Evolutionary conservation across 2,113 vertebrate genomes (phyloP).

Genomic region (Pteruthius melanotis): DNA sequence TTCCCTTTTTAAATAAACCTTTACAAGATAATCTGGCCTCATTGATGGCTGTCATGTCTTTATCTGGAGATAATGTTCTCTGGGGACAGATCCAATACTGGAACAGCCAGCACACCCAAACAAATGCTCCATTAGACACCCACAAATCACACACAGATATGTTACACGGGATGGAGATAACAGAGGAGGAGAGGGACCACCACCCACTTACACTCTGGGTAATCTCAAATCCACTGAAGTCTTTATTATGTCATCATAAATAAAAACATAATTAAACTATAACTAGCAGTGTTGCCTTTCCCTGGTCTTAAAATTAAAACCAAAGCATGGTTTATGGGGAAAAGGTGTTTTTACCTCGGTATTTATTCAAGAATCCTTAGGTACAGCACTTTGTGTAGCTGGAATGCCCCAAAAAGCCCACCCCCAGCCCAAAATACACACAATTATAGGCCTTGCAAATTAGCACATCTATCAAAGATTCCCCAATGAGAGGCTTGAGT

Average conservation of each 20-base stretch:
- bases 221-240: not conserved
- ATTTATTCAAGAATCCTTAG: too few species aligned
- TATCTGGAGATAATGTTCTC: not conserved
- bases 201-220: not conserved
- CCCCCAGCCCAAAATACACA: too few species aligned
- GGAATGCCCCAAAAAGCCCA: too few species aligned
- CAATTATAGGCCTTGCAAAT: too few species aligned
- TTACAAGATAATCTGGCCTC: not conserved
- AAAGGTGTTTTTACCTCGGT: too few species aligned
- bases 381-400: too few species aligned
- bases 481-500: too few species aligned
- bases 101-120: not conserved
- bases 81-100: not conserved
- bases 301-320: too few species aligned
- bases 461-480: too few species aligned
- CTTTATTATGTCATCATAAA: not conserved
- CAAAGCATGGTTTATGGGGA: too few species aligned
- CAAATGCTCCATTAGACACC: not conserved
- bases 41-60: not conserved
- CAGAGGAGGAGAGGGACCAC: not conserved
- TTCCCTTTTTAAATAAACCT: not conserved
- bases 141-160: not conserved
- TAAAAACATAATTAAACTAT: not conserved
- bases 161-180: too few species aligned
- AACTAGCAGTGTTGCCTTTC: too few species aligned